These are phyloP conservation scores for Cyclophora punctaria DNA, from an alignment of 2,888 invertebrate genomes.

Conservation along the genomic window DNA sequence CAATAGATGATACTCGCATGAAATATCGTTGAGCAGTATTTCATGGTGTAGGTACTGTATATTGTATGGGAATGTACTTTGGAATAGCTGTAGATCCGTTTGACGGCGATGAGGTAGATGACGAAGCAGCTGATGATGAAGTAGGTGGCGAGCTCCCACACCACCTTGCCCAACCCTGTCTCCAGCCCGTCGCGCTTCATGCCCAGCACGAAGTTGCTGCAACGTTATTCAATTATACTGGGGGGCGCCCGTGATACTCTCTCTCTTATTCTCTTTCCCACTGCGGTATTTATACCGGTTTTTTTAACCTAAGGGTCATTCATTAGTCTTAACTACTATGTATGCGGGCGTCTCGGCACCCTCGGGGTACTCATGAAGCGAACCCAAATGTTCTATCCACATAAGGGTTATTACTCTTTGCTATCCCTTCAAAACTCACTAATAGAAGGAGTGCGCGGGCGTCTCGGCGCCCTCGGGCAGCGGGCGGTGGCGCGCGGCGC, in stretches of 20 bases:
- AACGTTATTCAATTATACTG: slow-evolving; percentile 7
- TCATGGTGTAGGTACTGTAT: not conserved
- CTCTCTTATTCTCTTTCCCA: too few relatives aligned
- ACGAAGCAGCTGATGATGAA: slow-evolving; percentile 54
- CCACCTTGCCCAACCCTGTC: slow-evolving; percentile 52
- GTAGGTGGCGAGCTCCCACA: slow-evolving; percentile 51
- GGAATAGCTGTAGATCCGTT: slow-evolving; percentile 61
- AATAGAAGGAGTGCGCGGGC: slow-evolving; percentile 58
- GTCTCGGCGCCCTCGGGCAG: slow-evolving; percentile 46
- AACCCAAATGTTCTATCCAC: not conserved
- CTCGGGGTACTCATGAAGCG: not conserved
- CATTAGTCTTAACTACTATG: too few relatives aligned
- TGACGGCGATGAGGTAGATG: slow-evolving; percentile 54
- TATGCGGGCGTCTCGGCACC: too few relatives aligned
- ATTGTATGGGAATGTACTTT: slow-evolving; percentile 33
- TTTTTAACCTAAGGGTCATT: too few relatives aligned
- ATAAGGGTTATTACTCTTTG: not conserved
- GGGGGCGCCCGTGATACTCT: too few relatives aligned
- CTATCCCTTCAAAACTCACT: slow-evolving; percentile 35
- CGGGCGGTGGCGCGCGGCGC: slow-evolving; percentile 57
- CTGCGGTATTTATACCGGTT: too few relatives aligned
- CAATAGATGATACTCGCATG: too few relatives aligned
- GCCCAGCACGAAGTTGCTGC: slow-evolving; percentile 55
- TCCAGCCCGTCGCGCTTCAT: slow-evolving; percentile 48
- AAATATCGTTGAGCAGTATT: not conserved